Base-by-base conservation (phyloP, 2,113 vertebrate genomes). In the Onychorhynchus coronatus region DNA sequence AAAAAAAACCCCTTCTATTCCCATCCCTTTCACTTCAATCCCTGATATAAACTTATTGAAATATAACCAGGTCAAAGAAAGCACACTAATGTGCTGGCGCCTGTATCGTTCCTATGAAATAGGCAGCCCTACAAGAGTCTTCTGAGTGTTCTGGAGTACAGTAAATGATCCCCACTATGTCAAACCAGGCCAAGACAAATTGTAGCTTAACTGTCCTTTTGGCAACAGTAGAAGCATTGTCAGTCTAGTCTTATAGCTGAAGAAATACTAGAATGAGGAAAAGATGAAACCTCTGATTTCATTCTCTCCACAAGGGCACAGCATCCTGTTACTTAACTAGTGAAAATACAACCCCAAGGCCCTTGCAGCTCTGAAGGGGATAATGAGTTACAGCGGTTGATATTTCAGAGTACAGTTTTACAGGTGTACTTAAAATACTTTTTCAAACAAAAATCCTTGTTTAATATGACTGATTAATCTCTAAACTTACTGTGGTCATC, bases 311-410 rank as follows among this genome's bases (percentile, higher is more conserved):
- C 74, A 68, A 42, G 68, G 83, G 37, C 94, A 96, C 53, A 73
- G 74, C 53, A 50, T 5, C 2, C 52, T 95, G 58, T 66, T 92
- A 85, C 74, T 91, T 78, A 42, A 79, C 89, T 65, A 88, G 80
- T n/a, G 87, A 93, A 77, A 95, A 83, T 72, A 76, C 77, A 75
- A 94, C 44, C 56, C 72, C 52, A 70, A 59, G 63, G 74, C 67
- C n/a, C n/a, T 33, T 90, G 74, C 56, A 94, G 14, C n/a, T 59
- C 70, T 47, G 80, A 95, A 75, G 78, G 46, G 33, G 85, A 96
- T 77, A 97, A 87, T 28, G 83, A 94, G 53, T 56, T 95, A 42
- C 94, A 97, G 59, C 78, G 88, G 83, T 56, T 89, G 49, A 84
- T 67, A 20, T 95, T 96, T 82, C 86, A 92, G 30, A 91, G n/a